Evolutionary conservation across 64 coral and sea anemone species (phyloP), one percentile per base, ranked within the genome.

Genomic region (Astreopora myriophthalma): DNA sequence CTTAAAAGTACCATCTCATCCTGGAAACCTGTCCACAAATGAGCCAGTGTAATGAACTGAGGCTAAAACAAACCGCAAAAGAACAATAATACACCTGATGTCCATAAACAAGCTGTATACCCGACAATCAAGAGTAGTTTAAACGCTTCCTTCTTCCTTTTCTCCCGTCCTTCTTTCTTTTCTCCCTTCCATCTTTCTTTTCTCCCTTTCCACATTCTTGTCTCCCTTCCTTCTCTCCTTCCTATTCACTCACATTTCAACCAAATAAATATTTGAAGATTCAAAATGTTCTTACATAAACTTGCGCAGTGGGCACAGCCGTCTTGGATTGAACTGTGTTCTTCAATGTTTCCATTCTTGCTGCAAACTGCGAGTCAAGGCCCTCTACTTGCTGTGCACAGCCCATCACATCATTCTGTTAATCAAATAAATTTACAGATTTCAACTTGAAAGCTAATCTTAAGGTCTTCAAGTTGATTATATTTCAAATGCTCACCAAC

Each of bases 1-100:
- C 96, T 98, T 20, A 98, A 75, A 30, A 98, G 86, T 1, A 98
- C 96, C 96, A 98, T 98, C 66, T 98, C 96, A 67, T 98, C 96
- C 61, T 98, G 96, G 75, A 98, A 98, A 14, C 96, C 96, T 60
- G 90, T 95, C 96, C 96, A 98, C 10, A 98, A 71, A 71, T 98
- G 96, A 8, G 96, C 90, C 35, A 98, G 49, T 27, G 88, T 98
- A 62, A 98, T 98, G 40, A 98, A 98, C 83, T 98, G 96, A 24
- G 96, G 96, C 96, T 98, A 32, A 85, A 75, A 90, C 29, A 12
- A 86, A 23, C n/a, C n/a, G n/a, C 24, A 30, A 19, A 20, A n/a
- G 33, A 85, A 74, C 13, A 77, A 69, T n/a, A n/a, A n/a, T n/a
- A n/a, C n/a, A n/a, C n/a, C n/a, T n/a, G n/a, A n/a, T n/a, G n/a